Evolutionary conservation across 1,140 invertebrate genomes (phyloP), one percentile per base, ranked within the genome.

Genomic region (Anastatus disparis): DNA sequence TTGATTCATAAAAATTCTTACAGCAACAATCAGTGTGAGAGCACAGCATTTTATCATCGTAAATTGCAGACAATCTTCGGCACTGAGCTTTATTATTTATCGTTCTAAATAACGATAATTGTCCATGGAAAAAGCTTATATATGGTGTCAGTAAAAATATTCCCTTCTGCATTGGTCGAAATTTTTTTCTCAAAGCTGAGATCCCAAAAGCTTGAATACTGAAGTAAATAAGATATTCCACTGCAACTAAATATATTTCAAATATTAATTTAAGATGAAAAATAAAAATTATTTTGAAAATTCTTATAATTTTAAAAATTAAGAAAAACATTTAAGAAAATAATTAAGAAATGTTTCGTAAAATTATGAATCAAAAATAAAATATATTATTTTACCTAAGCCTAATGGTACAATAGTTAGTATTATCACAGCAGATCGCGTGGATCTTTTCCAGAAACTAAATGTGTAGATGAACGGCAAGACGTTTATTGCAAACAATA

Each of bases 41-140:
- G 31, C 31, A 82, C 77, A 0, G 0, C 9, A 9, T 4, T 10
- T 8, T 10, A 35, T 4, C 31, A 35, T n/a, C 0, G 17, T 22
- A 48, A n/a, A 48, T 7, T 3, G 20, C 7, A 17, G 17, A 46
- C 20, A 48, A 9, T 6, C 15, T 17, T 2, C 4, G 31, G 12
- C 83, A 85, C 22, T 76, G 75, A 2, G 81, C 78, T 71, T 84
- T 85, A 61, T 73, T 59, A 12, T 70, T 8, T 2, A 81, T 77
- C 27, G 70, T 72, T 0, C 50, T 38, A 27, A 77, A 79, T 35
- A 85, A 84, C 6, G 78, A 72, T 0, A 77, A 15, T 52, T 82
- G 77, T 29, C 82, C 82, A 27, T 84, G 82, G 38, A 81, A 79
- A 13, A 84, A 77, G 65, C 81, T 84, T 53, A 84, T 35, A 35